phyloP scores from a whole-genome alignment of 2,888 invertebrate genomes.

The Idaea dimidiata region DNA sequence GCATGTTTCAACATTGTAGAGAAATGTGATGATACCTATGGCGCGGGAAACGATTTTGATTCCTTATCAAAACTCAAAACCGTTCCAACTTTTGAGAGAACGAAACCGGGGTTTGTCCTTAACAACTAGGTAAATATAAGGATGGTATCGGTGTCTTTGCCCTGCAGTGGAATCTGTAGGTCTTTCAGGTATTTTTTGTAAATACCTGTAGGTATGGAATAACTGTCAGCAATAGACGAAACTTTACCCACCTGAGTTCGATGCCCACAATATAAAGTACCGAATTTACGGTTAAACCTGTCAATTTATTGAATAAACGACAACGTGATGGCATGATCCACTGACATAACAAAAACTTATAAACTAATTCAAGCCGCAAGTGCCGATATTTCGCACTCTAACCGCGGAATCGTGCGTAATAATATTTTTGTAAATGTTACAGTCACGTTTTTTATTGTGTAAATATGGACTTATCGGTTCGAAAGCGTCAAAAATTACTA shows the following conservation, averaged over 20 bases:
- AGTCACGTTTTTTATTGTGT: slow-evolving; percentile 56
- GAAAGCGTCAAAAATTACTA: slow-evolving; percentile 69
- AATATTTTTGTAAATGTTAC: slow-evolving; percentile 22
- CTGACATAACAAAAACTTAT: neutral
- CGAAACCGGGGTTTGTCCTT: too few relatives aligned
- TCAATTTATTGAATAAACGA: neutral
- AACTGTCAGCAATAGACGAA: neutral
- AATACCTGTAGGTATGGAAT: neutral
- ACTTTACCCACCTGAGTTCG: too few relatives aligned
- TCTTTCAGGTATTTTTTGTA: neutral
- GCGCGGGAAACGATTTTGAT: too few relatives aligned
- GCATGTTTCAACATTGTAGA: too few relatives aligned
- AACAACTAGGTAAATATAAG: too few relatives aligned
- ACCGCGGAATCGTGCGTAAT: slow-evolving; percentile 15
- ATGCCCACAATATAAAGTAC: neutral
- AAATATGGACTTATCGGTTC: slow-evolving; percentile 50
- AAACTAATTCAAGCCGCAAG: neutral
- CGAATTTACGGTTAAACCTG: neutral
- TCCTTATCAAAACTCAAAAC: too few relatives aligned
- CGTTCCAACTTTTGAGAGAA: too few relatives aligned
- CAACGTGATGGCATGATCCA: slow-evolving; percentile 1
- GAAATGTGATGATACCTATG: too few relatives aligned
- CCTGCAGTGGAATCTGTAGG: too few relatives aligned
- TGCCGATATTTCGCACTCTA: slow-evolving; percentile 12
- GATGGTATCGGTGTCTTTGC: too few relatives aligned